Evolutionary conservation across 2,797 vertebrate species (phyloP).

Genomic region (Miopithecus talapoin): DNA sequence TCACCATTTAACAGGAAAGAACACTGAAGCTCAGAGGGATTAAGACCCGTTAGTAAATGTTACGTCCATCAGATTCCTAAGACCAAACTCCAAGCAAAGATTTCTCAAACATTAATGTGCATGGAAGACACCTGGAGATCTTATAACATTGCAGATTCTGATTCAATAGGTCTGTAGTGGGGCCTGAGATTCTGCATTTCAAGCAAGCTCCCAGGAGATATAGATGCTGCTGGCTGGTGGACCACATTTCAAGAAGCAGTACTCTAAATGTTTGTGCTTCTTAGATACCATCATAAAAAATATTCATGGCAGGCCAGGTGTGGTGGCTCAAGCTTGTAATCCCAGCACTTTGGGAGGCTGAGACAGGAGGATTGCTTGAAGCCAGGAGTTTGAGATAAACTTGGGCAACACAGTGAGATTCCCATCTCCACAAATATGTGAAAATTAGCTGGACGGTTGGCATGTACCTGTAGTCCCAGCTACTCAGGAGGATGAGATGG

Average conservation of each 20-base stretch:
- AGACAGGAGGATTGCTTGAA: too few relatives aligned
- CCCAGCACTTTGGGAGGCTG: too few relatives aligned
- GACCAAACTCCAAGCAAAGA: background rate
- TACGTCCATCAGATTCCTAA: background rate
- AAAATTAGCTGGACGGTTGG: too few relatives aligned
- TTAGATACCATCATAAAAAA: background rate
- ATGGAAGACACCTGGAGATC: background rate
- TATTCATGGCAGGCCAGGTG: background rate
- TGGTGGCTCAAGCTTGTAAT: background rate
- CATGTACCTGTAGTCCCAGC: background rate
- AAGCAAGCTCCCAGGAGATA: background rate
- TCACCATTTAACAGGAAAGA: background rate
- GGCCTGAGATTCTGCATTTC: background rate
- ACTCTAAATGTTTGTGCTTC: background rate
- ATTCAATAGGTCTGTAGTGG: background rate
- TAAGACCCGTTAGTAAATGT: background rate
- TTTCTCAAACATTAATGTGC: background rate
- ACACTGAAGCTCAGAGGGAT: background rate
- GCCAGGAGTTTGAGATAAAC: too few relatives aligned
- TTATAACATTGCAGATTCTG: background rate
- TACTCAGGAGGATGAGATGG: background rate
- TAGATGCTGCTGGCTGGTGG: background rate
- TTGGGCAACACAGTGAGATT: too few relatives aligned
- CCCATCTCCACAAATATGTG: too few relatives aligned
- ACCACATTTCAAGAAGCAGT: background rate